phyloP scores from a whole-genome alignment of 2,797 vertebrate genomes.

The Paedocypris micromegethes region DNA sequence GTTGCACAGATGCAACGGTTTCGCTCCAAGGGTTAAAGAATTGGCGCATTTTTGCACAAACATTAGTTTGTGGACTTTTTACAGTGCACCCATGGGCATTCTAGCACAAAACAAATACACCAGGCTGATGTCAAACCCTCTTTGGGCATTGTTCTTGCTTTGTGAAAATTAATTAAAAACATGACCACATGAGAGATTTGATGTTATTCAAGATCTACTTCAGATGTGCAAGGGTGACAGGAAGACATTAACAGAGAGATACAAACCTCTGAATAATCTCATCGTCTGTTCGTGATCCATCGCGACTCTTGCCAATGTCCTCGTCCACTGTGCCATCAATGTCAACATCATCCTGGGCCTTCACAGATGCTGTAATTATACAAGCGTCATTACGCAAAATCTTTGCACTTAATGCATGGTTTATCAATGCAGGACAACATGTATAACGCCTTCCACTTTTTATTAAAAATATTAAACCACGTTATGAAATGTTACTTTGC shows the following conservation, averaged over 20 bases:
- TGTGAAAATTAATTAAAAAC: neutral
- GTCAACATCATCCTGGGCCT: slow-evolving; percentile 84
- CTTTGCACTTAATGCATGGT: no score
- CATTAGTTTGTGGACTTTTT: neutral
- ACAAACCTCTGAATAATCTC: slow-evolving; percentile 92
- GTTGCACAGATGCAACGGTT: no score
- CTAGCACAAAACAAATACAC: neutral
- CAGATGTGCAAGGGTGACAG: no score
- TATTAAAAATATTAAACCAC: no score
- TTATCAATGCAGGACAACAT: no score
- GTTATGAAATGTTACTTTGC: no score
- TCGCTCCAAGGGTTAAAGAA: no score
- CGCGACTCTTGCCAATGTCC: slow-evolving; percentile 92
- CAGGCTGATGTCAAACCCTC: slow-evolving; percentile 11
- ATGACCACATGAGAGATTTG: neutral
- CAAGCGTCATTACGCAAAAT: neutral
- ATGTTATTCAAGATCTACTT: no score
- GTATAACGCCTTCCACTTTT: no score
- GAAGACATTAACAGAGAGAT: no score
- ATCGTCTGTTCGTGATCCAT: slow-evolving; percentile 92
- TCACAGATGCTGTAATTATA: slow-evolving; percentile 71
- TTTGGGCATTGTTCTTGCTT: neutral
- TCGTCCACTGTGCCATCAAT: slow-evolving; percentile 87
- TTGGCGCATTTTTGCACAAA: no score
- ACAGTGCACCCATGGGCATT: neutral